phyloP scores from a whole-genome alignment of 1,140 invertebrate genomes.

The Drosophila funebris region DNA sequence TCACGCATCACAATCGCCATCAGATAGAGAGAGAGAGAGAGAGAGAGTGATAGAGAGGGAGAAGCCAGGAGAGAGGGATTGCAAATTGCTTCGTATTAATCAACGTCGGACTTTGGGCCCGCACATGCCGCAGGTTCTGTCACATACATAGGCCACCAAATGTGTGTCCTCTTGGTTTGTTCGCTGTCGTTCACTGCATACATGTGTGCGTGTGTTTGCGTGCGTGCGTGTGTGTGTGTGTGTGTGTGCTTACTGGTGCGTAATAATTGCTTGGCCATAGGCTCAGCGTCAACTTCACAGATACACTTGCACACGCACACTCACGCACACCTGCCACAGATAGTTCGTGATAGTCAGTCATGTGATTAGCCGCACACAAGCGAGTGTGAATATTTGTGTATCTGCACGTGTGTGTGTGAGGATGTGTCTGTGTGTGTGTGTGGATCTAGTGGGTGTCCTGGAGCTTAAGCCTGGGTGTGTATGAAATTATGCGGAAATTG shows the following conservation, averaged over 20 bases:
- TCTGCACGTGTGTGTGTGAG: background rate
- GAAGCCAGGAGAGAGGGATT: background rate
- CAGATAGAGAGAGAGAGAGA: background rate
- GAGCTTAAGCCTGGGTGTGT: conserved; percentile 13
- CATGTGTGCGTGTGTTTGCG: background rate
- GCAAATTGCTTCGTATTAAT: conserved; percentile 70
- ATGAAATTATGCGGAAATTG: conserved; percentile 76
- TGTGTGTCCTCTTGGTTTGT: conserved; percentile 56
- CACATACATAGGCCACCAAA: conserved; percentile 45
- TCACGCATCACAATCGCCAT: conserved; percentile 43
- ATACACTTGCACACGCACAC: conserved; percentile 4
- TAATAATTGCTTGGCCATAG: conserved; percentile 72
- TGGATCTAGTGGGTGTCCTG: background rate
- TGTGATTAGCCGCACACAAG: conserved; percentile 59
- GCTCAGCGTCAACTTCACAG: conserved; percentile 46
- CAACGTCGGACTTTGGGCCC: conserved; percentile 46
- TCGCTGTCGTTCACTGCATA: conserved; percentile 6
- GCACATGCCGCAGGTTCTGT: conserved; percentile 61
- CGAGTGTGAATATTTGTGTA: conserved; percentile 12
- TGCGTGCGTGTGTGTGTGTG: conserved; percentile 13
- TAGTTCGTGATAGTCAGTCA: conserved; percentile 56
- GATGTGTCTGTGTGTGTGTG: background rate
- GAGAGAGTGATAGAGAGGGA: background rate
- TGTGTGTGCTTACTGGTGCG: conserved; percentile 54
- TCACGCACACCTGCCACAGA: conserved; percentile 28